Evolutionary conservation across 2,888 invertebrate species (phyloP).

Genomic region (Limenitis camilla): DNA sequence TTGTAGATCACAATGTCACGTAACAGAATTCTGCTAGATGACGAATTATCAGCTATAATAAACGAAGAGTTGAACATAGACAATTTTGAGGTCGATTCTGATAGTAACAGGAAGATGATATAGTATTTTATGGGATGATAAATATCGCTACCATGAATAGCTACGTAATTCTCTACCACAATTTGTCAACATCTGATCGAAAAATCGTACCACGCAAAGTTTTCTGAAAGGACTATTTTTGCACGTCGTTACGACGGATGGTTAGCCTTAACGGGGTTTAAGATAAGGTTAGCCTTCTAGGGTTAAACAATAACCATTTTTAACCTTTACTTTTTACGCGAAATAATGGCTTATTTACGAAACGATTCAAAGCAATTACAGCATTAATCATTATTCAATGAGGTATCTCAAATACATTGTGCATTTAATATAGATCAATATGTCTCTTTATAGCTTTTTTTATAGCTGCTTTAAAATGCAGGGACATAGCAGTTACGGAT

Average conservation of each 20-base stretch:
- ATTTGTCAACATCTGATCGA: background rate
- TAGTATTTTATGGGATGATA: background rate
- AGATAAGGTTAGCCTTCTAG: constrained; percentile 4
- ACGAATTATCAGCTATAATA: background rate
- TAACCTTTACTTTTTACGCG: no score
- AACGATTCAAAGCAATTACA: no score
- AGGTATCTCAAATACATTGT: no score
- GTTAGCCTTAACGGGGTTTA: background rate
- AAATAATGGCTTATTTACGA: no score
- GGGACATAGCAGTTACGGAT: no score
- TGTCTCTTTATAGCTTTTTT: no score
- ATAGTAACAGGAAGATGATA: background rate
- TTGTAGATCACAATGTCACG: background rate
- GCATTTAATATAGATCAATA: no score
- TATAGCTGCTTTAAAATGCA: no score
- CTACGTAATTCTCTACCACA: background rate
- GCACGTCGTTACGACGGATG: constrained; percentile 1
- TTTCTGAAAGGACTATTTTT: background rate
- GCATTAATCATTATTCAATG: no score
- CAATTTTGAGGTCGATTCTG: background rate
- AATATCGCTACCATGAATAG: background rate
- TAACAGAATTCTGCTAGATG: background rate
- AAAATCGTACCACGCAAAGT: background rate
- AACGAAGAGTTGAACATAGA: background rate
- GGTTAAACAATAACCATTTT: no score